Base-by-base conservation (phyloP, 2,797 vertebrate species). In the Ptychobarbus kaznakovi region DNA sequence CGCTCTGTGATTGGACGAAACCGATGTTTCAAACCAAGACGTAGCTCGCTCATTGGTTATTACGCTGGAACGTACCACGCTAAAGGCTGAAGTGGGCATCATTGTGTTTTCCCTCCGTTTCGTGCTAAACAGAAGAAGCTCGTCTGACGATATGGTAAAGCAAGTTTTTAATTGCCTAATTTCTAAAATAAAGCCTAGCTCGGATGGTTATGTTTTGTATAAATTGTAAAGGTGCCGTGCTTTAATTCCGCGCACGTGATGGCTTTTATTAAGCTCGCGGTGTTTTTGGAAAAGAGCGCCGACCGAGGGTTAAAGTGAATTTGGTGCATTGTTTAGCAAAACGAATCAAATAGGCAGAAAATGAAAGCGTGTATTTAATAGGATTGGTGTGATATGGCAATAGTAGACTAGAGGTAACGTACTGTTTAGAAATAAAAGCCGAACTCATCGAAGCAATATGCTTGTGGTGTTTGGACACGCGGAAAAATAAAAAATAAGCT, bases 101-200 rank as follows among this genome's bases (percentile, higher is more conserved):
- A 89, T 91, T 90, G 90, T 90, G 89, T 88, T 87, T 91, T 90
- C 87, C 85, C 85, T 89, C 88, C 81, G 77, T 89, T 88, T 86
- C 75, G 73, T 86, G 85, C 70, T 72, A 85, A 73, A 73, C 65
- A 85, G 77, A 77, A 73, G 84, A 72, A 73, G 81, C 80, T 77
- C 74, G 65, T 84, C 78, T 42, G 79, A 63, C 58, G 79, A 88
- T 22, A 89, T 87, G 88, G 88, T 89, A 81, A 87, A 49, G n/a
- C 25, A 28, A 13, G 28, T 79, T 79, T 25, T 85, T n/a, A 49
- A 63, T 22, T 25, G 2, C 46, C 16, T 6, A 9, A 11, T 25
- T 66, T 51, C 6, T 51, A 2, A 53, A 40, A 46, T 35, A 25
- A 28, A 66, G 4, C 25, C 0, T 18, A 3, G 5, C 3, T 83